A percentile compares a stretch with the other conserved stretches of the same genome.
phyloP scores from a whole-genome alignment of 2,888 invertebrate genomes.

The Peribatodes rhomboidaria region DNA sequence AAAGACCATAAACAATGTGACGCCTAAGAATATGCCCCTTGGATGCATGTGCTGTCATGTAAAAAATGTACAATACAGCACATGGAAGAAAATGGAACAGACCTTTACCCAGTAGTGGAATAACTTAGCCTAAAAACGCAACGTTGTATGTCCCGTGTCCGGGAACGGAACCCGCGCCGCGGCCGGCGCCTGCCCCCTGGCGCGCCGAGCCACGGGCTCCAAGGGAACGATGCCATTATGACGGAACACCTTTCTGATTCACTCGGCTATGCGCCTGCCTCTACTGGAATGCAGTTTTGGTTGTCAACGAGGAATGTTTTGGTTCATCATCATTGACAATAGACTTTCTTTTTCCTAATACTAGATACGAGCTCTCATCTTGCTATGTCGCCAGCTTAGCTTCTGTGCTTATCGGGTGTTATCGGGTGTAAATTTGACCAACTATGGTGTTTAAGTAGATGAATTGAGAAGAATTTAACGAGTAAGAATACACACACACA shows the following conservation, averaged over 20 bases:
- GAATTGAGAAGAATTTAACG: too few species aligned
- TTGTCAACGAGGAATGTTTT: slow-evolving; percentile 36
- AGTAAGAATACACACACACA: too few species aligned
- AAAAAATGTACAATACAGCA: too few species aligned
- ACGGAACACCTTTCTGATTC: slow-evolving; percentile 37
- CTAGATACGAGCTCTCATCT: too few species aligned
- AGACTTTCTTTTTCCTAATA: too few species aligned
- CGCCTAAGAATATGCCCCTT: too few species aligned
- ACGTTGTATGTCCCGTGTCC: not conserved
- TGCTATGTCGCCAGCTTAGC: not conserved
- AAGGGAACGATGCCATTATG: slow-evolving; percentile 30
- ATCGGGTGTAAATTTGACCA: too few species aligned
- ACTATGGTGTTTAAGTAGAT: too few species aligned
- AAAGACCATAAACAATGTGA: too few species aligned
- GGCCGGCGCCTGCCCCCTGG: slow-evolving; percentile 69
- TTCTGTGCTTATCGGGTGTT: too few species aligned
- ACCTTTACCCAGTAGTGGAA: not conserved
- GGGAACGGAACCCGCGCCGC: slow-evolving; percentile 50
- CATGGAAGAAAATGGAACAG: too few species aligned
- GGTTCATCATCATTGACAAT: not conserved
- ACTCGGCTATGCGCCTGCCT: slow-evolving; percentile 41
- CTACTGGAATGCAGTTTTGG: slow-evolving; percentile 44
- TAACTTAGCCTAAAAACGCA: not conserved
- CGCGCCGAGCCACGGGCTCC: slow-evolving; percentile 49
- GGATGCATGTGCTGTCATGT: too few species aligned